Evolutionary conservation across 2,797 vertebrate species (phyloP), one percentile per base, ranked within the genome.

Genomic region (Pangasius sanitwongsei): DNA sequence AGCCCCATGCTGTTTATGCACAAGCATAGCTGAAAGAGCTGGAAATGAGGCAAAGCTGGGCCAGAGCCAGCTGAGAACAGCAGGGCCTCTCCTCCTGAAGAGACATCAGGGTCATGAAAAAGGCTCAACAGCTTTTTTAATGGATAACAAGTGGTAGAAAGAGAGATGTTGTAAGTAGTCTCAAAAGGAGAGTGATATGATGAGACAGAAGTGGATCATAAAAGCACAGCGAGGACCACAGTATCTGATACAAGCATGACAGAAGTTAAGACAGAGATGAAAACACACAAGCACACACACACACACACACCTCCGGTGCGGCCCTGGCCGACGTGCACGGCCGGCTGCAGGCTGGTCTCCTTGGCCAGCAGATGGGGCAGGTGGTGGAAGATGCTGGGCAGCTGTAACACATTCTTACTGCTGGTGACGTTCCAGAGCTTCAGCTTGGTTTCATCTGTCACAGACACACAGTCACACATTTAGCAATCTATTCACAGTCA

Each of bases 351-450:
- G 92, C 98, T 98, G 96, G 97, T 98, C 94, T 99, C 98, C 92
- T 97, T 95, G 96, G 97, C 97, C 94, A 98, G 96, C 93, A 99
- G 97, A 95, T 99, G 98, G 57, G 98, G 98, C 91, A 99, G 97
- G 94, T 99, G 98, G 94, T 99, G 98, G 96, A 99, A 99, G 96
- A 99, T 97, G 89, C 97, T 99, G 93, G 98, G 98, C 92, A 99
- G 97, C 95, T 98, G 98, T 91, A 99, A 96, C 89, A 97, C 96
- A 95, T 97, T 99, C 94, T 98, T 98, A 94, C 97, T 98, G 95
- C 96, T 97, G 91, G 97, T 99, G 93, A 97, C 96, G 86, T 99
- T 99, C 98, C 98, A 99, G 91, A 98, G 94, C 95, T 97, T 98
- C 94, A 99, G 94, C 93, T 98, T 97, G 25, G 97, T 98, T 95